Evolutionary conservation across 2,797 vertebrate species (phyloP).

Genomic region (Ceryle rudis): DNA sequence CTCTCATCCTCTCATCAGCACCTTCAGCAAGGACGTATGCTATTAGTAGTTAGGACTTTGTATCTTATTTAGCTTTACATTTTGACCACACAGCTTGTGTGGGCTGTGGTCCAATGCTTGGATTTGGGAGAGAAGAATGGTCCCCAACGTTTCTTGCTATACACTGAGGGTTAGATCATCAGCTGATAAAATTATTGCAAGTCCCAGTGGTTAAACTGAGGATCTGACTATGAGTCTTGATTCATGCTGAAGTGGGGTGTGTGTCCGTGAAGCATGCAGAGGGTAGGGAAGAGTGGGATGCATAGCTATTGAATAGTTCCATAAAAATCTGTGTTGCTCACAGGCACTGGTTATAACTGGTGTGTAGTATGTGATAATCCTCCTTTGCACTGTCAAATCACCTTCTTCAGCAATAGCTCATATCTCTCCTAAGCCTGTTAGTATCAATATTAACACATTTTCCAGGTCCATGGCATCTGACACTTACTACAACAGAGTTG

Average conservation of each 20-base stretch:
- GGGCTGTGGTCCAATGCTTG: background rate
- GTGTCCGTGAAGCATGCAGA: background rate
- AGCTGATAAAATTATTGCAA: background rate
- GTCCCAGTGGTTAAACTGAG: background rate
- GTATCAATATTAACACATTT: background rate
- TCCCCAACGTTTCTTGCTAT: background rate
- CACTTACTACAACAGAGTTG: background rate
- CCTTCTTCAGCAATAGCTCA: background rate
- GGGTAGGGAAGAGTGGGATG: background rate
- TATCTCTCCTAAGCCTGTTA: background rate
- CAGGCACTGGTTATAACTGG: background rate
- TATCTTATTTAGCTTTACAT: background rate
- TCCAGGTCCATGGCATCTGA: background rate
- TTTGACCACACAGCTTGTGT: background rate
- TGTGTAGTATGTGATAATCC: background rate
- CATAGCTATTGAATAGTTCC: background rate
- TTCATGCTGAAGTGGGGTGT: background rate
- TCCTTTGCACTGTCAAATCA: background rate
- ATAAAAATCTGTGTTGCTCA: background rate
- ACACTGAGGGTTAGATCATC: background rate
- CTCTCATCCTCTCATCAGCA: background rate
- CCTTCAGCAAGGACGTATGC: background rate
- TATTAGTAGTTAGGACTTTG: background rate
- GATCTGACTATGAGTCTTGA: background rate
- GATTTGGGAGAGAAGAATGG: accelerated